phyloP scores from a whole-genome alignment of 1,140 invertebrate genomes.

The Aphaenogaster ashmeadi region DNA sequence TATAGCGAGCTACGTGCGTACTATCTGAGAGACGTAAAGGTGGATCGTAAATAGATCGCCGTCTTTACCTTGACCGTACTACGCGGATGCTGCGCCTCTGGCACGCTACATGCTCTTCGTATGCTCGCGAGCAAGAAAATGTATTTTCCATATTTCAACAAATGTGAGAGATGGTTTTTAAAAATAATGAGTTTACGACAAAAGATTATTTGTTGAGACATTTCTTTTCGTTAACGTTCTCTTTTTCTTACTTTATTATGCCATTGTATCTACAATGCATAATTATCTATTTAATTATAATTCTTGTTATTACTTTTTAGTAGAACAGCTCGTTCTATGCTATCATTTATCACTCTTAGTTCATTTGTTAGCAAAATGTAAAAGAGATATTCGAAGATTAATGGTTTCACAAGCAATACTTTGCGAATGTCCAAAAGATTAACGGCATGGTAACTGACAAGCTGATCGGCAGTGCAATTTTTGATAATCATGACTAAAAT shows the following conservation, averaged over 20 bases:
- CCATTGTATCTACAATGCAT: background rate
- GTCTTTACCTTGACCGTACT: slow-evolving; percentile 70
- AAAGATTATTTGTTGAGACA: background rate
- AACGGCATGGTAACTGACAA: slow-evolving; percentile 41
- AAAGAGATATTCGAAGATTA: slow-evolving; percentile 58
- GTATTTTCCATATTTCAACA: background rate
- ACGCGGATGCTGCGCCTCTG: slow-evolving; percentile 24
- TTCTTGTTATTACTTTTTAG: slow-evolving; percentile 27
- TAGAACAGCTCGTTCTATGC: background rate
- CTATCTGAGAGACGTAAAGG: slow-evolving; percentile 73
- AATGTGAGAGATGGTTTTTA: background rate
- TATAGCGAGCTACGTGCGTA: slow-evolving; percentile 73
- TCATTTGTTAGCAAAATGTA: slow-evolving; percentile 56
- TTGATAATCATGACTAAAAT: slow-evolving; percentile 31
- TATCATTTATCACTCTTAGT: slow-evolving; percentile 53
- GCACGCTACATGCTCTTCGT: slow-evolving; percentile 14
- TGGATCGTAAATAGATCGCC: slow-evolving; percentile 76
- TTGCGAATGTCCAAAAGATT: slow-evolving; percentile 54
- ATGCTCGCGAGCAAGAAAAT: background rate
- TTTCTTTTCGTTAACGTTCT: background rate
- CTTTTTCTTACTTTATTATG: background rate
- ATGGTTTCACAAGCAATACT: slow-evolving; percentile 43
- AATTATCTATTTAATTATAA: slow-evolving; percentile 30
- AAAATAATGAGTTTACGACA: background rate
- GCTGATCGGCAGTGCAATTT: slow-evolving; percentile 27